A percentile compares a stretch with the other conserved stretches of the same genome.
Conservation (phyloP, 2,797 vertebrate genomes). For the Leptodactylus fallax region DNA sequence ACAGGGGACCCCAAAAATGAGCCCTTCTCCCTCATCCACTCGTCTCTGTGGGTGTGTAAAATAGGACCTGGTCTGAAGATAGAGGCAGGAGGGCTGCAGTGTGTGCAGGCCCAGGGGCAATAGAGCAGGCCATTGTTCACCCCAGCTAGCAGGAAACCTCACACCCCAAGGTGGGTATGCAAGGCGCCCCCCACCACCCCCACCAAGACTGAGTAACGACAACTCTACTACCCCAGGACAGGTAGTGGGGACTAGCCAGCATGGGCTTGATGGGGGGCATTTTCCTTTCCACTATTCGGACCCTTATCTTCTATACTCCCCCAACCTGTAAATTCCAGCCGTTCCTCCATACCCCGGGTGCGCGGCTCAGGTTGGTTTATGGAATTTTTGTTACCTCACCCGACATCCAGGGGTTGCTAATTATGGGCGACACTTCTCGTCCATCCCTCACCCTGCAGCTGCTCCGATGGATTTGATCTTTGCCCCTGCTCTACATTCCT, state of each 20-base stretch:
- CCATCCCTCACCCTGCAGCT: not conserved
- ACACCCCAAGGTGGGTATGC: not conserved
- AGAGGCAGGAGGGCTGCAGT: too few species aligned
- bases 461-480: constrained; percentile 24
- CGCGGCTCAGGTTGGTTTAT: not conserved
- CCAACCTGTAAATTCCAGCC: not conserved
- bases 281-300: not conserved
- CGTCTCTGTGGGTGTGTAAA: too few species aligned
- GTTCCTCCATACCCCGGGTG: not conserved
- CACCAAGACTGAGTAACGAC: not conserved
- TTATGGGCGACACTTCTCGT: not conserved
- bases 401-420: not conserved
- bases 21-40: too few species aligned
- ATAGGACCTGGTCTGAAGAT: too few species aligned
- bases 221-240: not conserved
- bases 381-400: constrained; percentile 1
- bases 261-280: too few species aligned
- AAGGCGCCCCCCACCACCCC: not conserved
- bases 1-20: too few species aligned
- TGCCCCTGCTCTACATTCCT: not conserved
- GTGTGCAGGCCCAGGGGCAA: too few species aligned
- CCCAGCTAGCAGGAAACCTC: not conserved
- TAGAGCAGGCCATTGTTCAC: too few species aligned
- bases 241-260: not conserved
- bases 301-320: not conserved